These are phyloP conservation scores for Nothoprocta pentlandii DNA, from an alignment of 2,113 vertebrate genomes.

Conservation along the genomic window DNA sequence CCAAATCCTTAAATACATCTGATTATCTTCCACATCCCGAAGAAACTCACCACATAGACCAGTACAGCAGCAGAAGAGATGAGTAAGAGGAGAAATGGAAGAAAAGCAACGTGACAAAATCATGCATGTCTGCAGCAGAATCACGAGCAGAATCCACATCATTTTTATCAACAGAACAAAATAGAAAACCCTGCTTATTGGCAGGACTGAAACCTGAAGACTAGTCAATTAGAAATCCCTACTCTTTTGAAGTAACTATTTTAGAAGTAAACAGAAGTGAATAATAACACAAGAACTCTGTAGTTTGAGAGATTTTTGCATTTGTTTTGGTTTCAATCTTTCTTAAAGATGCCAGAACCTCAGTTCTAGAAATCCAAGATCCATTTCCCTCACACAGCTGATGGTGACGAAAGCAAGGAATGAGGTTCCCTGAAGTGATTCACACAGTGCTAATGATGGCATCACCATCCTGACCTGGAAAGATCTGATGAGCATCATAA, in stretches of 20 bases:
- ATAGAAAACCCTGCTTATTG: not conserved
- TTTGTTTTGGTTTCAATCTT: not conserved
- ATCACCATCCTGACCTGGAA: not conserved
- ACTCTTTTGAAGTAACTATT: not conserved
- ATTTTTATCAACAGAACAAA: not conserved
- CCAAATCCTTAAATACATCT: not conserved
- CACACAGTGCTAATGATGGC: not conserved
- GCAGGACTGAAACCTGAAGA: not conserved
- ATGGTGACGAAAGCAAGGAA: not conserved
- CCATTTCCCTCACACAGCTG: not conserved
- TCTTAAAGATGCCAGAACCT: not conserved
- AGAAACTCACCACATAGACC: not conserved
- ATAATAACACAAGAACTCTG: fast-evolving
- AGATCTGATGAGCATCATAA: not conserved
- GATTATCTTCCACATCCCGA: not conserved
- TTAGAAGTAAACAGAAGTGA: not conserved
- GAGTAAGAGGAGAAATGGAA: too few species aligned
- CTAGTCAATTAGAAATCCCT: not conserved
- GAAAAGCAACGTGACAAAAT: not conserved
- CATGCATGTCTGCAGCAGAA: not conserved
- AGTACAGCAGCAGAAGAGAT: not conserved
- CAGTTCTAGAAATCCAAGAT: not conserved
- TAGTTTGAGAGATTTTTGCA: not conserved
- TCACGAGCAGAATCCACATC: not conserved
- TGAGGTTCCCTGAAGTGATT: not conserved